Percentiles rank a stretch among this genome's conserved stretches.
Evolutionary conservation across 2,888 invertebrate genomes (phyloP).

Genomic region (Agrochola lota): DNA sequence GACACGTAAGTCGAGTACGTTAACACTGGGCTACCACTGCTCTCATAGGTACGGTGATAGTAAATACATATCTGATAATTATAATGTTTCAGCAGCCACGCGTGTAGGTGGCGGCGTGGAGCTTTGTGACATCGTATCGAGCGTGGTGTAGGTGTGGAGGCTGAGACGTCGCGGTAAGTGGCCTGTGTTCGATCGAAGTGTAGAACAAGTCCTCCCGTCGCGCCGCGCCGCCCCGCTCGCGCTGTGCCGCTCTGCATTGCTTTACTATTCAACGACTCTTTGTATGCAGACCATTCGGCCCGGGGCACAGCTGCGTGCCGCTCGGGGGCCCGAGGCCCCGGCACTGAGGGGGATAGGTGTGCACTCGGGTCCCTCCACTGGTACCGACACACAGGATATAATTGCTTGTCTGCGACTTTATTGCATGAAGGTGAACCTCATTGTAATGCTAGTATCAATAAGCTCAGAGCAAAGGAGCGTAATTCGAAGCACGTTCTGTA

Average conservation of each 20-base stretch:
- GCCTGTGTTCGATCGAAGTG: background rate
- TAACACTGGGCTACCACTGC: too few species aligned
- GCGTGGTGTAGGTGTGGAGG: background rate
- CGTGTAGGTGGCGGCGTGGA: background rate
- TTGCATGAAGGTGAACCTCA: conserved; percentile 3
- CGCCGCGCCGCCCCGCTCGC: background rate
- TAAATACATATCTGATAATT: too few species aligned
- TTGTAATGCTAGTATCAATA: background rate
- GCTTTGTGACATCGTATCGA: background rate
- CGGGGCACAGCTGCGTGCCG: background rate
- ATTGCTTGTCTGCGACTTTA: conserved; percentile 1
- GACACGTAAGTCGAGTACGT: too few species aligned
- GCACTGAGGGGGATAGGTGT: background rate
- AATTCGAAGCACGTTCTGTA: background rate
- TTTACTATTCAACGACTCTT: conserved; percentile 34
- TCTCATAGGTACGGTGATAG: too few species aligned
- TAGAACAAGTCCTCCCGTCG: background rate
- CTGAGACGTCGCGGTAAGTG: too few species aligned
- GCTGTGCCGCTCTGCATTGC: background rate
- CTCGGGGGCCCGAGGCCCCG: background rate
- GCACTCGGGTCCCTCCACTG: background rate
- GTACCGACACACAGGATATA: background rate
- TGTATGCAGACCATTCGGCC: conserved; percentile 3
- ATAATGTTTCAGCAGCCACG: background rate
- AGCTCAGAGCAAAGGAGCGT: background rate